Evolutionary conservation across 1,140 invertebrate genomes (phyloP).

Genomic region (Oryctes rhinoceros): DNA sequence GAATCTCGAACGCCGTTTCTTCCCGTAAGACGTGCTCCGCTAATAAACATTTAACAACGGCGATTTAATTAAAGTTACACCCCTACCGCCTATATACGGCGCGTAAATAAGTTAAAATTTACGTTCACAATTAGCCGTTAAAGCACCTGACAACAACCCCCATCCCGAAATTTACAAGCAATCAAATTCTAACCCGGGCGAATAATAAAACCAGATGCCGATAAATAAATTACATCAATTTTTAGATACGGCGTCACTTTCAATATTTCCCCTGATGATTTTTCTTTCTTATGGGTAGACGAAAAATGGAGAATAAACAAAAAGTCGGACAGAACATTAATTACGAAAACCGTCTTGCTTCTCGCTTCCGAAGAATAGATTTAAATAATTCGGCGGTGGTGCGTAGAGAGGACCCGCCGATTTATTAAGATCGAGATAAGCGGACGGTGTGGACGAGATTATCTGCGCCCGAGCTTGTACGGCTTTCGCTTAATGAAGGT

Average conservation of each 20-base stretch:
- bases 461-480: not conserved
- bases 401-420: constrained; percentile 1
- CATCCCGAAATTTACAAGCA: constrained; percentile 11
- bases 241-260: too few species aligned
- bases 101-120: constrained; percentile 12
- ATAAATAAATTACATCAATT: not conserved
- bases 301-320: not conserved
- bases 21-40: too few species aligned
- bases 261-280: too few species aligned
- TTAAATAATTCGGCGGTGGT: not conserved
- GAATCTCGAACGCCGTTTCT: too few species aligned
- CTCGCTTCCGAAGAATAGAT: not conserved
- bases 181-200: not conserved
- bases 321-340: not conserved
- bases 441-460: not conserved
- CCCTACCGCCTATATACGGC: not conserved
- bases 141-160: not conserved
- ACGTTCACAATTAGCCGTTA: not conserved
- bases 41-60: not conserved
- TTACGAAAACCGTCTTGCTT: not conserved
- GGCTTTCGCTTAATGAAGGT: constrained; percentile 1
- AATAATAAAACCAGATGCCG: not conserved
- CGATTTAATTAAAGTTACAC: constrained; percentile 1
- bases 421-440: constrained; percentile 15
- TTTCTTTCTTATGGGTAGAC: not conserved